Conservation (phyloP, 2,113 vertebrate genomes). For the Bungarus multicinctus region DNA sequence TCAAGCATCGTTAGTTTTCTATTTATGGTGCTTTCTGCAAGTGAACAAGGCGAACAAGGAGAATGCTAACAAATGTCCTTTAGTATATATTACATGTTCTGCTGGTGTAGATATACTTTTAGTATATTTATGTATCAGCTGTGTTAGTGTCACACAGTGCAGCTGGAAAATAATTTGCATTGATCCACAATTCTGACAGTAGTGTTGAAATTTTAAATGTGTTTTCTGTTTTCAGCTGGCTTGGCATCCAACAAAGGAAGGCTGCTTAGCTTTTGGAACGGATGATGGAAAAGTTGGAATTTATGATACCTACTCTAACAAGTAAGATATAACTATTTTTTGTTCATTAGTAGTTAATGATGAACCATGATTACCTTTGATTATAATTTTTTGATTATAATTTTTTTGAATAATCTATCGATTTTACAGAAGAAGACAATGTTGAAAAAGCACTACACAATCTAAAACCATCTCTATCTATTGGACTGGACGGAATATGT, state of each 20-base stretch:
- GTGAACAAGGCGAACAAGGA: not conserved
- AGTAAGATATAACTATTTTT: slow-evolving; percentile 67
- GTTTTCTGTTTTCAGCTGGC: slow-evolving; percentile 74
- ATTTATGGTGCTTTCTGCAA: not conserved
- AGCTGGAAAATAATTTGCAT: not conserved
- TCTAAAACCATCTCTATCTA: too few relatives aligned
- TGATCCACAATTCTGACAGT: not conserved
- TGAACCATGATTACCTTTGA: not conserved
- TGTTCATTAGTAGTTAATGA: not conserved
- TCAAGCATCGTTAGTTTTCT: not conserved
- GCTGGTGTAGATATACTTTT: not conserved
- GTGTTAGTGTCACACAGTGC: not conserved
- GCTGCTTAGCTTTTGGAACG: slow-evolving; percentile 90
- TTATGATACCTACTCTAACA: slow-evolving; percentile 88
- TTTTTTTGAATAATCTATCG: too few relatives aligned
- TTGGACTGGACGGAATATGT: too few relatives aligned
- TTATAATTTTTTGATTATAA: not conserved
- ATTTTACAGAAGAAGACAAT: too few relatives aligned
- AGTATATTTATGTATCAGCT: not conserved
- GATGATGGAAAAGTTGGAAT: slow-evolving; percentile 97
- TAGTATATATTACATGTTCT: not conserved
- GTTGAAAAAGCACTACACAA: too few relatives aligned
- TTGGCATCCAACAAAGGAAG: slow-evolving; percentile 91
- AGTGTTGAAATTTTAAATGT: fast-evolving
- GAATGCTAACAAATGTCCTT: not conserved